Conservation (phyloP, 1,140 invertebrate species). For the Thaumatotibia leucotreta region DNA sequence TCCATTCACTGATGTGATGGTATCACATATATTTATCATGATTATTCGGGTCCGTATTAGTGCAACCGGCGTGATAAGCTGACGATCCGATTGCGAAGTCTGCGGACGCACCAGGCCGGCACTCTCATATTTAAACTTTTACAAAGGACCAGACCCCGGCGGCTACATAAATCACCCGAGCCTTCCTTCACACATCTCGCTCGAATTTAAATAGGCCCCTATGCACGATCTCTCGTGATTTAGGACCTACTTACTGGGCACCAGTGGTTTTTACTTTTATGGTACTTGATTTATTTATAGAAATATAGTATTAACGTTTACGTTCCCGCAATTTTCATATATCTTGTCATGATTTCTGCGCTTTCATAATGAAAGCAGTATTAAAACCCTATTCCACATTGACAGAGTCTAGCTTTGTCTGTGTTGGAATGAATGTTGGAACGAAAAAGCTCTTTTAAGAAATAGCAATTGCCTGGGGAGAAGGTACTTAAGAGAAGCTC, state of each 20-base stretch:
- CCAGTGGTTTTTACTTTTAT: constrained; percentile 29
- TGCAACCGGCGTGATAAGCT: background rate
- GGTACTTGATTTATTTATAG: constrained; percentile 30
- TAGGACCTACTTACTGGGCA: constrained; percentile 40
- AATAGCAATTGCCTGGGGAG: background rate
- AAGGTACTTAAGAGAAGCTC: background rate
- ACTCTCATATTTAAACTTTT: constrained; percentile 61
- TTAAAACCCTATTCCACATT: background rate
- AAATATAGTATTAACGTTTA: background rate
- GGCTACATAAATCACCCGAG: constrained; percentile 54
- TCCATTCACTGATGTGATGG: background rate
- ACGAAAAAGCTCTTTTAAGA: background rate
- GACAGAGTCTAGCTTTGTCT: background rate
- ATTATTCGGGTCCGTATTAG: background rate
- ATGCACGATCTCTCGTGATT: constrained; percentile 53
- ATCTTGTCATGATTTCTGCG: background rate
- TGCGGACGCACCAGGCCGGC: constrained; percentile 11
- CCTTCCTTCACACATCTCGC: constrained; percentile 59
- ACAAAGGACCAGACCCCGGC: constrained; percentile 38
- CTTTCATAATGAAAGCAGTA: background rate
- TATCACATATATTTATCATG: background rate
- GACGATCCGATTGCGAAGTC: background rate
- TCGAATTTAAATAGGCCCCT: constrained; percentile 61
- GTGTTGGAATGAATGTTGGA: background rate
- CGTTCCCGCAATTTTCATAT: background rate